Percentiles rank a stretch among this genome's conserved stretches.
Conservation (phyloP, 2,888 invertebrate genomes). For the Osmoderma eremita region DNA sequence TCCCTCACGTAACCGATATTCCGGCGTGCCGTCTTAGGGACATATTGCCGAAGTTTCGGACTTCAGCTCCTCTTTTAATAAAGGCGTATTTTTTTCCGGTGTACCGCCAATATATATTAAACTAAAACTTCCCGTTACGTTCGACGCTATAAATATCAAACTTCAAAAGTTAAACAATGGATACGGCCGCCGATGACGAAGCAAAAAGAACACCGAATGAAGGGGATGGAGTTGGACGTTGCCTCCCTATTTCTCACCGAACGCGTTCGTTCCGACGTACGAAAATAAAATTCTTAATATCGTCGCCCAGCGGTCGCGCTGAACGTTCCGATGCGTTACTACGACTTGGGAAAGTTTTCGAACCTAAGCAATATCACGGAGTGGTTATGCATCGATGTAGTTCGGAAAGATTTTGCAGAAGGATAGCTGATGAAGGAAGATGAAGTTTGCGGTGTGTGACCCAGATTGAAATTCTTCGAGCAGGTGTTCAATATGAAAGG, state of each 20-base stretch:
- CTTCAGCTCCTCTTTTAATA: conserved; percentile 16
- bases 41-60: conserved; percentile 21
- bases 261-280: not conserved
- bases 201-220: not conserved
- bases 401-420: not conserved
- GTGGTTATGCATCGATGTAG: conserved; percentile 4
- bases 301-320: not conserved
- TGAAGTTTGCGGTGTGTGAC: too few species aligned
- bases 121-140: conserved; percentile 8
- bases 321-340: not conserved
- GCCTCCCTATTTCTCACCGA: not conserved
- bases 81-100: conserved; percentile 16
- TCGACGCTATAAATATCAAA: conserved; percentile 27
- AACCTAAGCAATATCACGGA: not conserved
- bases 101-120: conserved; percentile 15
- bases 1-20: too few species aligned
- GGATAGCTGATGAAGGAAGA: too few species aligned
- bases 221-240: not conserved
- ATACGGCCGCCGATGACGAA: not conserved
- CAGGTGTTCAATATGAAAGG: too few species aligned
- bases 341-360: not conserved
- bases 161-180: conserved; percentile 36
- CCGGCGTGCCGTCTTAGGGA: not conserved
- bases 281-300: conserved; percentile 9
- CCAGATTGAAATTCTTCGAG: too few species aligned